Evolutionary conservation across 2,113 vertebrate genomes (phyloP).

Genomic region (Carettochelys insculpta): DNA sequence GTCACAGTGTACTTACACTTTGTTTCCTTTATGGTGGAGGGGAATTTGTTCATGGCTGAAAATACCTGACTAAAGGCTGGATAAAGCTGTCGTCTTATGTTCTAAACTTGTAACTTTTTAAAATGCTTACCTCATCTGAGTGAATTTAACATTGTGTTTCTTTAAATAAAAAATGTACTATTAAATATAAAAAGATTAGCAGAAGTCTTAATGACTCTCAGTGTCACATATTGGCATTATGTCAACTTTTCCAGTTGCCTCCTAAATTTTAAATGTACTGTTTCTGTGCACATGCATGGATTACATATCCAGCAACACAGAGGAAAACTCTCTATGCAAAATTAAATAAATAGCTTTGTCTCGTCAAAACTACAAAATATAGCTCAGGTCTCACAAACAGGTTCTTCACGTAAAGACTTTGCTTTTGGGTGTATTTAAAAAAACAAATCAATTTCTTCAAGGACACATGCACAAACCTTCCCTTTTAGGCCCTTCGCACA

Average conservation of each 20-base stretch:
- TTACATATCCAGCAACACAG: background rate
- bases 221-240: background rate
- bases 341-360: background rate
- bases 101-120: background rate
- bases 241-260: background rate
- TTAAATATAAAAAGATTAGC: background rate
- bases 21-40: background rate
- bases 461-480: background rate
- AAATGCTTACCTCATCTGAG: background rate
- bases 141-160: background rate
- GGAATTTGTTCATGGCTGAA: rapidly evolving
- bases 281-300: conserved; percentile 19
- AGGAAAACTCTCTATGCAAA: conserved; percentile 17
- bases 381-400: background rate
- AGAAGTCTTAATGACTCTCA: background rate
- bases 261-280: conserved; percentile 21
- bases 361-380: conserved; percentile 1
- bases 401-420: background rate
- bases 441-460: background rate
- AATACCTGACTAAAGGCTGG: background rate
- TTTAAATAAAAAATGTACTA: background rate
- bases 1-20: background rate
- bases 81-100: background rate
- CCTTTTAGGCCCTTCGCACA: background rate
- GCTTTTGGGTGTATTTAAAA: background rate